Conservation (phyloP, 2,797 vertebrate genomes). For the Pogonophryne albipinna region DNA sequence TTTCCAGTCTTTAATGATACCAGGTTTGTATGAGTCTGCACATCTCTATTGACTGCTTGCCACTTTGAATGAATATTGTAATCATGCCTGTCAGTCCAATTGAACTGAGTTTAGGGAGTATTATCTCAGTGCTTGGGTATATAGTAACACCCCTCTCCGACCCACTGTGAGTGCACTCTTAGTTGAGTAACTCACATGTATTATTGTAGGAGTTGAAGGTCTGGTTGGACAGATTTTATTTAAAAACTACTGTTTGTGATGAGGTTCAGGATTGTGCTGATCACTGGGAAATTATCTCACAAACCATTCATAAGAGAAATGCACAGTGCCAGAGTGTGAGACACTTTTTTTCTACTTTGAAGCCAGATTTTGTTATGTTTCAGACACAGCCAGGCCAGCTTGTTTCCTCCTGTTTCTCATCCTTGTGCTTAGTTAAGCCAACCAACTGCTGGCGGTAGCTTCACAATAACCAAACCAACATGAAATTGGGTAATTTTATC, state of each 20-base stretch:
- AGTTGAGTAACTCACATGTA: too few relatives aligned
- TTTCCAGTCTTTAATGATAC: background rate
- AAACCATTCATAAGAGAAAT: too few relatives aligned
- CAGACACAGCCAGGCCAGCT: background rate
- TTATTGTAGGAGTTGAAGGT: too few relatives aligned
- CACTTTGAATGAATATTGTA: slow-evolving; percentile 15
- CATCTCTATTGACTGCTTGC: slow-evolving; percentile 19
- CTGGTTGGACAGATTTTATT: too few relatives aligned
- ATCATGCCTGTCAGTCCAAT: slow-evolving; percentile 9
- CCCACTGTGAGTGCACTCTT: background rate
- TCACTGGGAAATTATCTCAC: too few relatives aligned
- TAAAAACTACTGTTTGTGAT: too few relatives aligned
- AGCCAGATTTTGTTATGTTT: background rate
- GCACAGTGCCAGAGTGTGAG: too few relatives aligned
- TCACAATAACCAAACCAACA: background rate
- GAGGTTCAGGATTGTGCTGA: too few relatives aligned
- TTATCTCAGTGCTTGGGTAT: background rate
- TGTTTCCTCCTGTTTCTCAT: background rate
- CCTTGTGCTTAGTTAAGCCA: background rate
- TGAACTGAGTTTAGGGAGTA: slow-evolving; percentile 2
- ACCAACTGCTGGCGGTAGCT: background rate
- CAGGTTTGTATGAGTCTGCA: background rate
- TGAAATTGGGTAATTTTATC: background rate
- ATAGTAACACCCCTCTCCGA: background rate
- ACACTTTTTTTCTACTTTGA: background rate